Evolutionary conservation across 2,888 invertebrate genomes (phyloP).

Genomic region (Pheosia tremula): DNA sequence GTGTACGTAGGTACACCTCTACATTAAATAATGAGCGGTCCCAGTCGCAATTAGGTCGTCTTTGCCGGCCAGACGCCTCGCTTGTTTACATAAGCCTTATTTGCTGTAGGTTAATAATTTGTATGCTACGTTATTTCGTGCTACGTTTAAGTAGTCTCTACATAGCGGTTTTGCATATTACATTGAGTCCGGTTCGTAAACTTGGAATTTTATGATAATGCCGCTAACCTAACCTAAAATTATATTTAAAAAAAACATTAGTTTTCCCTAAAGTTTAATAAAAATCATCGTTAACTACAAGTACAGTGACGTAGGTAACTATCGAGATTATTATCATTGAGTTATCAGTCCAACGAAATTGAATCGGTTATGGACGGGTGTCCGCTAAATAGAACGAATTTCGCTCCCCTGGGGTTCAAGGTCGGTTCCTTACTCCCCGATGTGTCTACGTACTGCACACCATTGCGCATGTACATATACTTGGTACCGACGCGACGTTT

Average conservation of each 20-base stretch:
- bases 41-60: conserved; percentile 59
- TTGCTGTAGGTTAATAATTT: conserved; percentile 21
- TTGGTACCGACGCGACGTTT: conserved; percentile 3
- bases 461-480: background rate
- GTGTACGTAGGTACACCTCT: conserved; percentile 20
- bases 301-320: background rate
- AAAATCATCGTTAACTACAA: background rate
- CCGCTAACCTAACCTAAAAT: no score
- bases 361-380: conserved; percentile 32
- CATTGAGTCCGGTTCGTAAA: background rate
- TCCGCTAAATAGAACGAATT: conserved; percentile 41
- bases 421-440: conserved; percentile 32
- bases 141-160: background rate
- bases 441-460: conserved; percentile 22
- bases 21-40: conserved; percentile 58
- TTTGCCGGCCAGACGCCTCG: conserved; percentile 34
- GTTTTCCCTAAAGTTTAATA: background rate
- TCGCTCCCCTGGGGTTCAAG: conserved; percentile 47
- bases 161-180: background rate
- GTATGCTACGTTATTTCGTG: background rate
- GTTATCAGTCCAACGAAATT: conserved; percentile 23
- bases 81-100: conserved; percentile 24
- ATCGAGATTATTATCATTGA: background rate
- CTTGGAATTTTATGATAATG: no score
- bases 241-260: background rate